phyloP scores from a whole-genome alignment of 2,797 vertebrate species.

The Peromyscus nudipes region DNA sequence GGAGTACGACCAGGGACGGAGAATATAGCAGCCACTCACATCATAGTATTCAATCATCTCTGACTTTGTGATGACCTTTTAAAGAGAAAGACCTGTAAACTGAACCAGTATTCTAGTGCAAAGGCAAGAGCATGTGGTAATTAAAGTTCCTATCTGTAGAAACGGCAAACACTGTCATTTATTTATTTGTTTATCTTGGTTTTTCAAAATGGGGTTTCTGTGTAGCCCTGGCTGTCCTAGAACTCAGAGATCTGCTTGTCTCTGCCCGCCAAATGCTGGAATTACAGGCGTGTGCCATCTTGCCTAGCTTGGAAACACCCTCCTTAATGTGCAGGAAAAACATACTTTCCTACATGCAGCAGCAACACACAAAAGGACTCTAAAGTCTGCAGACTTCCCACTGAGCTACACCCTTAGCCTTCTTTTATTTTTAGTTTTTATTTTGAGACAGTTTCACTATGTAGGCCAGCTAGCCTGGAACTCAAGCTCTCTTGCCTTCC shows the following conservation, averaged over 20 bases:
- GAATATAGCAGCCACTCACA: constrained; percentile 98
- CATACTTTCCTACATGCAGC: not conserved
- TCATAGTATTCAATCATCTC: constrained; percentile 99
- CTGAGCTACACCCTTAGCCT: not conserved
- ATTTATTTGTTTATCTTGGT: not conserved
- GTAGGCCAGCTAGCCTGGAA: not conserved
- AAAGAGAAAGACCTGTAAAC: constrained; percentile 43
- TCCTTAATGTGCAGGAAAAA: not conserved
- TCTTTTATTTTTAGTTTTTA: not conserved
- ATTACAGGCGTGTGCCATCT: not conserved
- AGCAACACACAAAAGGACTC: not conserved
- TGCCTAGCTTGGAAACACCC: not conserved
- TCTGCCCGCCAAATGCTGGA: not conserved
- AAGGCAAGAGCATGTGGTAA: not conserved
- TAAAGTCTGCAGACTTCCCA: not conserved
- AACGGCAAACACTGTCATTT: not conserved
- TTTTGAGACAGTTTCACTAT: not conserved
- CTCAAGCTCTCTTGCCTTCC: not conserved
- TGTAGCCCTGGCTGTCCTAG: not conserved
- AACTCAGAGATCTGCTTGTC: not conserved
- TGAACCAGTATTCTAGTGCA: not conserved
- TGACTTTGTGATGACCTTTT: constrained; percentile 97
- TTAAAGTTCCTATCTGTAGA: not conserved
- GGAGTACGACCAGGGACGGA: constrained; percentile 96
- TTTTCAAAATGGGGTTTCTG: not conserved